Base-by-base conservation (phyloP, 2,888 invertebrate species). In the Diogma glabrata region DNA sequence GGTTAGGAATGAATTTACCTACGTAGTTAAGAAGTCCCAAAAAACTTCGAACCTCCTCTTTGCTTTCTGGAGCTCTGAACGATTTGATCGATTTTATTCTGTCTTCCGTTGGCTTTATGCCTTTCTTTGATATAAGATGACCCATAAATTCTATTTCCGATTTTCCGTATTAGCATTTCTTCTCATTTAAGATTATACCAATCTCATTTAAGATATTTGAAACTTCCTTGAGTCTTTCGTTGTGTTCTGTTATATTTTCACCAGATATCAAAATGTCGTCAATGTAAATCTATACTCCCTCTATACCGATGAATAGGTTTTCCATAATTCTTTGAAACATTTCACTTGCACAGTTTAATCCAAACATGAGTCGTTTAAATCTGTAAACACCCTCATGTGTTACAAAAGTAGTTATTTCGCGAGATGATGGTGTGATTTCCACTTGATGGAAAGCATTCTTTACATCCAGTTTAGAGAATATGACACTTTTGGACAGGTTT, bases 311-410 rank as follows among this genome's bases (percentile, higher is more conserved):
- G n/a, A 63, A 49, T 0, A 57, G 59, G 40, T 56, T 56, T 54
- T 62, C 56, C 30, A 62, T 55, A 9, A 57, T 54, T 45, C 57
- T 38, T 55, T 61, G 61, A 24, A 33, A 33, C 16, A 33, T 33
- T 12, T 33, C 33, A 12, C 33, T 33, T 6, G 2, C 3, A 60
- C 60, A 63, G 17, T 60, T 59, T 1, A 65, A 58, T 0, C 63
- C 62, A 49, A 65, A 65, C 62, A 63, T 61, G 3, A 65, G 26
- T 5, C 64, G 50, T 52, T 64, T 65, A 47, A 61, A 65, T 10
- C 60, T 46, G 49, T 57, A 61, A 47, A 50, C 12, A 3, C 30
- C 43, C 22, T 28, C 40, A 9, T 40, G 43, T 30, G 50, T 43
- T 3, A 50, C 28, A 26, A 43, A 43, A 8, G 50, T 50, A 4